Base-by-base conservation (phyloP, 2,113 vertebrate genomes). In the Acrocephalus arundinaceus region DNA sequence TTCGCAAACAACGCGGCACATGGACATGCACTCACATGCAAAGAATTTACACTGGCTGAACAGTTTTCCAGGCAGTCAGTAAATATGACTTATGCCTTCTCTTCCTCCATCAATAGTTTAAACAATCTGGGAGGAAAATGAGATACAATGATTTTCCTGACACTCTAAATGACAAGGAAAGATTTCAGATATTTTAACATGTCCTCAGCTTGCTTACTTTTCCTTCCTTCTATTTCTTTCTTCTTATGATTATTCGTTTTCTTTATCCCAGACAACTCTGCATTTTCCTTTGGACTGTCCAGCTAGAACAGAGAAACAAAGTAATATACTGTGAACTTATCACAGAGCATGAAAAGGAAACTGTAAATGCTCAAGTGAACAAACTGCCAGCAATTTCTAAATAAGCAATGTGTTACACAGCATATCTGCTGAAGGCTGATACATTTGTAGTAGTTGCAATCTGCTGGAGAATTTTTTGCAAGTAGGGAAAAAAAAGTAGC, bases 21-120 rank as follows among this genome's bases (percentile, higher is more conserved):
- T 25, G 95, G 93, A 95, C 96, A 46, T 97, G 94, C 76, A 89
- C 93, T 96, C 93, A 90, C 95, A 94, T 78, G 96, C 92, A 96
- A 96, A 93, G 96, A 96, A 96, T 96, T 96, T 95, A 77, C 94
- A 81, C 75, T 0, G 20, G 65, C 80, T 78, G 93, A 94, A 86
- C 93, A 85, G 45, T 89, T 92, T 96, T 96, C 68, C 89, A 90
- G 88, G 92, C 92, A 96, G 83, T 93, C 83, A 62, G 92, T 95
- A 95, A 95, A 96, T 95, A 96, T 74, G 88, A 94, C 93, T 95
- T 90, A 85, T 84, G 70, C 88, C 73, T 96, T 95, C 84, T 97
- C 70, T 96, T 92, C 90, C 79, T 93, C 57, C 92, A 90, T 88
- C 93, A 94, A 63, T 96, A 90, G 82, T 65, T 94, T 65, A 96